A percentile compares a stretch with the other conserved stretches of the same genome.
These are phyloP conservation scores for Orestias chungarensis DNA, from an alignment of 2,797 vertebrate species.

Conservation along the genomic window DNA sequence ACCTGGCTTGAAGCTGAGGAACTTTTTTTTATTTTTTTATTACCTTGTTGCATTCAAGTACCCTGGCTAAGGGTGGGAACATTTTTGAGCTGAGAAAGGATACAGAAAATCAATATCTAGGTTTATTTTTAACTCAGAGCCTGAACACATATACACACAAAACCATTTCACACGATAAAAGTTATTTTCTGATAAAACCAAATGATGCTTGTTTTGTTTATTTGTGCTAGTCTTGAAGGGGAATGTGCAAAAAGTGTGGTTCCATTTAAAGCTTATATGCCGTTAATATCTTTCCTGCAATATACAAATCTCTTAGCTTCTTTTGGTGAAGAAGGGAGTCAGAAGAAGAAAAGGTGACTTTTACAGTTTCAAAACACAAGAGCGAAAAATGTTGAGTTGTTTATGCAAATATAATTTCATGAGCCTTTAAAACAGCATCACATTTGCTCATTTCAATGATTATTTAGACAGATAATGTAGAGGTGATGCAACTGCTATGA, in stretches of 20 bases:
- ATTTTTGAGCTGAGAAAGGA: fast-evolving
- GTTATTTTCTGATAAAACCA: background rate
- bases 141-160: no score
- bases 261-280: background rate
- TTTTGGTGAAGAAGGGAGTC: background rate
- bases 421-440: background rate
- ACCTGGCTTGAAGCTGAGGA: background rate
- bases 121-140: background rate
- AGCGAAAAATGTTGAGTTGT: background rate
- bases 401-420: background rate
- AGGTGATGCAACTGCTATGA: no score
- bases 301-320: background rate
- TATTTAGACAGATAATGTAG: background rate
- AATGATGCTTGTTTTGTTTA: background rate
- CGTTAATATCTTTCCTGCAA: background rate
- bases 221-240: background rate
- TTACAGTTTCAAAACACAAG: background rate
- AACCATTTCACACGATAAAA: no score
- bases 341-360: background rate
- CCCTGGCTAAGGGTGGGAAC: background rate
- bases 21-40: background rate
- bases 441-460: background rate
- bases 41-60: background rate
- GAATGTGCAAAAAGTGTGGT: background rate
- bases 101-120: background rate